These are phyloP conservation scores for Poliocrania exsul DNA, from an alignment of 2,797 vertebrate species.

Conservation along the genomic window DNA sequence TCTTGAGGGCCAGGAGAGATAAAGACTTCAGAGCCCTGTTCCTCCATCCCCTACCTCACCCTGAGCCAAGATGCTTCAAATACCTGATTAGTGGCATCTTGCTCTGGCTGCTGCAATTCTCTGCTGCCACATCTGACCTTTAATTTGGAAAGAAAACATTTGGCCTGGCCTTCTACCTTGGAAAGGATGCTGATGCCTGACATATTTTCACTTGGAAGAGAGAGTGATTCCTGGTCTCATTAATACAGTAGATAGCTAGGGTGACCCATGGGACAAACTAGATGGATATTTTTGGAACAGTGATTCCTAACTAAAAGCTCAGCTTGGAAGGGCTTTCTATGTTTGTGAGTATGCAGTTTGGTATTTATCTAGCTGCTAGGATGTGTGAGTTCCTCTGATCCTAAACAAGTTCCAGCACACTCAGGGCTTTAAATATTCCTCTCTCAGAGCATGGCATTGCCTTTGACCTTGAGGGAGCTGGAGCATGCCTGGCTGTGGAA, in stretches of 20 bases:
- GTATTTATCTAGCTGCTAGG: not conserved
- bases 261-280: not conserved
- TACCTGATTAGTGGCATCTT: not conserved
- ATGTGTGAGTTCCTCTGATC: not conserved
- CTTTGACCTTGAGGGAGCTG: not conserved
- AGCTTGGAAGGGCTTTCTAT: not conserved
- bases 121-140: not conserved
- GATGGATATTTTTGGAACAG: not conserved
- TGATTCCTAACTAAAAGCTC: not conserved
- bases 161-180: not conserved
- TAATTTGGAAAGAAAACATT: not conserved
- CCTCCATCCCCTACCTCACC: fast-evolving
- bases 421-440: not conserved
- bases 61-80: not conserved
- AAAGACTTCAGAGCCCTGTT: not conserved
- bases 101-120: not conserved
- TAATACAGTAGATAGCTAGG: not conserved
- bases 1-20: not conserved
- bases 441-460: not conserved
- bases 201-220: not conserved
- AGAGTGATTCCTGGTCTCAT: not conserved
- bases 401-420: not conserved
- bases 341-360: not conserved
- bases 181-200: not conserved
- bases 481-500: not conserved